A percentile compares a stretch with the other conserved stretches of the same genome.
Conservation (phyloP, 2,888 invertebrate species). For the Caenorhabditis doughertyi region DNA sequence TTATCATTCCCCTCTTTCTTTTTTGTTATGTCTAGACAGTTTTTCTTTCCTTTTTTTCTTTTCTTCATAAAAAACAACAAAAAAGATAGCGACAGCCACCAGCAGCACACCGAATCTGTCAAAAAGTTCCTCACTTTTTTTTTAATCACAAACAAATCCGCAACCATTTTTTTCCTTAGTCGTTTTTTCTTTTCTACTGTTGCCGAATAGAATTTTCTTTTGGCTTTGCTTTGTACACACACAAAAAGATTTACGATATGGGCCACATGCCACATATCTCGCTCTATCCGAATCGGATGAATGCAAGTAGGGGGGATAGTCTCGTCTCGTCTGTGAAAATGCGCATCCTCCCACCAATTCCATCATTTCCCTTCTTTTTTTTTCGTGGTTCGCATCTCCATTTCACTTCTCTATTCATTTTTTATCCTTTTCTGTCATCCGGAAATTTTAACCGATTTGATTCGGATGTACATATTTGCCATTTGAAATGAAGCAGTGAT, state of each 20-base stretch:
- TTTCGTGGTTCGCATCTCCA: constrained; percentile 5
- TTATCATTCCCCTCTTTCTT: constrained; percentile 2
- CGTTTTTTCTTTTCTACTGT: constrained; percentile 33
- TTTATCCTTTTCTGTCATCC: constrained; percentile 22
- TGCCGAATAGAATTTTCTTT: constrained; percentile 32
- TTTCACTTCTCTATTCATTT: constrained; percentile 3
- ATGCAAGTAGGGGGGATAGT: constrained; percentile 49
- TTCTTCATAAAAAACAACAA: constrained; percentile 4
- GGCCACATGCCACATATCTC: constrained; percentile 45
- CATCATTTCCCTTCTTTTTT: constrained; percentile 15
- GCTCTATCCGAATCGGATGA: constrained; percentile 54
- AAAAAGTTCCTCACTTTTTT: constrained; percentile 30
- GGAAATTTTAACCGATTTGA: constrained; percentile 46
- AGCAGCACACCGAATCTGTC: constrained; percentile 28
- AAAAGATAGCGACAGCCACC: constrained; percentile 6
- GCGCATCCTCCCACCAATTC: constrained; percentile 45
- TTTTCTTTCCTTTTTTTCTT: constrained; percentile 10
- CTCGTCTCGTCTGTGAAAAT: constrained; percentile 46
- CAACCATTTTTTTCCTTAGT: constrained; percentile 1
- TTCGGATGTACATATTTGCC: constrained; percentile 30
- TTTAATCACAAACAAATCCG: constrained; percentile 31
- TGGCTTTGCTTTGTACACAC: constrained; percentile 34
- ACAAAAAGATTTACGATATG: constrained; percentile 64
- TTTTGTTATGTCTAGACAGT: constrained; percentile 21
- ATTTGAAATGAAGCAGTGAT: constrained; percentile 13